phyloP scores from a whole-genome alignment of 2,888 invertebrate species.

The Aspidiotus rigidus region DNA sequence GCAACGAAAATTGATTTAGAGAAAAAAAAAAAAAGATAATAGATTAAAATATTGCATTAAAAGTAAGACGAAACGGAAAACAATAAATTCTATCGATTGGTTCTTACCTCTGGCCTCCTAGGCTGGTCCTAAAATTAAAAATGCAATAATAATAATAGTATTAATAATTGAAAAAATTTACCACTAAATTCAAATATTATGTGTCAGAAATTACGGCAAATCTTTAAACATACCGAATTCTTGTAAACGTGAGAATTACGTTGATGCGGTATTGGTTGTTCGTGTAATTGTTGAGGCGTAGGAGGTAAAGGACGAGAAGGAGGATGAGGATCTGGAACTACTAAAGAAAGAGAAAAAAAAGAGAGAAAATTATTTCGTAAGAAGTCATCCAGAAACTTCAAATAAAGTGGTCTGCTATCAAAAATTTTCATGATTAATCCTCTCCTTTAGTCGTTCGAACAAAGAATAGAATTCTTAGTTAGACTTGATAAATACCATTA shows the following conservation, averaged over 20 bases:
- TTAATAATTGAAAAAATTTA: conserved; percentile 34
- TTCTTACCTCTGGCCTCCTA: conserved; percentile 75
- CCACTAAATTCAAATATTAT: neutral
- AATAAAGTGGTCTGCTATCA: neutral
- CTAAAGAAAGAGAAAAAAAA: conserved; percentile 42
- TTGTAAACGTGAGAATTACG: conserved; percentile 79
- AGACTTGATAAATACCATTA: neutral
- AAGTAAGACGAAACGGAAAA: too few relatives aligned
- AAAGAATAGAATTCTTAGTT: neutral
- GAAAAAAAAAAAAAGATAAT: conserved; percentile 32
- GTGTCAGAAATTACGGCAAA: too few relatives aligned
- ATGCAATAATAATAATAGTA: conserved; percentile 47
- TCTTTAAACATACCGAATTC: conserved; percentile 49
- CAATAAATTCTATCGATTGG: neutral
- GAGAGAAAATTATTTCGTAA: conserved; percentile 11
- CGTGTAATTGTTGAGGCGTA: conserved; percentile 52
- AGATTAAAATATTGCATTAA: conserved; percentile 44
- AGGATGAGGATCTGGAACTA: conserved; percentile 79
- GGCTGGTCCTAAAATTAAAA: conserved; percentile 68
- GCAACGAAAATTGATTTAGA: conserved; percentile 28
- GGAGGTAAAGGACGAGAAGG: conserved; percentile 76
- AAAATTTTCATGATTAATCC: neutral
- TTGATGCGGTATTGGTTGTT: conserved; percentile 50
- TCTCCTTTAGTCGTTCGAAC: too few relatives aligned
- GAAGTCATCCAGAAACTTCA: neutral